Evolutionary conservation across 2,797 vertebrate species (phyloP).

Genomic region (Menidia menidia): DNA sequence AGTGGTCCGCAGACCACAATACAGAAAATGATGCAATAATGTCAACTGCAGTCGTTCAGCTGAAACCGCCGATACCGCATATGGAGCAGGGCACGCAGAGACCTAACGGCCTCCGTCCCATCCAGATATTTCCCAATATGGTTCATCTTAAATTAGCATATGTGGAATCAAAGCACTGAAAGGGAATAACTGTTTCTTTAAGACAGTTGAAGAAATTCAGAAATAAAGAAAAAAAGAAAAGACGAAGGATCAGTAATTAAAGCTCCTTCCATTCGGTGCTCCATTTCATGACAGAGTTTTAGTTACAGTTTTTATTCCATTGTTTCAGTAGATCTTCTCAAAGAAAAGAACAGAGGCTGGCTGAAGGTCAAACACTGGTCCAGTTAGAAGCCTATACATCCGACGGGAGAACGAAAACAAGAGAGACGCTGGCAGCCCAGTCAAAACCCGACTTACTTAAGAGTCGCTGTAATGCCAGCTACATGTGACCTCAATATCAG

Average conservation of each 20-base stretch:
- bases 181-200: neutral
- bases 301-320: neutral
- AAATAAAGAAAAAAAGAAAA: neutral
- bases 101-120: too few relatives aligned
- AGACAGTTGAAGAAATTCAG: neutral
- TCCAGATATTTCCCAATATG: neutral
- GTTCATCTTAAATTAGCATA: neutral
- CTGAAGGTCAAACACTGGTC: neutral
- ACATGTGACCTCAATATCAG: slow-evolving; percentile 1
- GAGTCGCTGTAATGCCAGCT: slow-evolving; percentile 12
- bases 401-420: neutral
- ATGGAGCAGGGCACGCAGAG: too few relatives aligned
- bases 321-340: neutral
- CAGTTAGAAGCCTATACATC: slow-evolving; percentile 6
- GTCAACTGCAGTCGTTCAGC: neutral
- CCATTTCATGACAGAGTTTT: neutral
- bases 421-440: neutral
- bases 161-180: neutral
- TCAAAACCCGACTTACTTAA: slow-evolving; percentile 13
- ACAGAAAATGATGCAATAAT: neutral
- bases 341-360: neutral
- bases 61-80: neutral
- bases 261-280: neutral
- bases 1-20: neutral
- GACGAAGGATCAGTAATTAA: neutral